These are phyloP conservation scores for Drosophila seguyi DNA, from an alignment of 1,140 invertebrate genomes.

Conservation along the genomic window DNA sequence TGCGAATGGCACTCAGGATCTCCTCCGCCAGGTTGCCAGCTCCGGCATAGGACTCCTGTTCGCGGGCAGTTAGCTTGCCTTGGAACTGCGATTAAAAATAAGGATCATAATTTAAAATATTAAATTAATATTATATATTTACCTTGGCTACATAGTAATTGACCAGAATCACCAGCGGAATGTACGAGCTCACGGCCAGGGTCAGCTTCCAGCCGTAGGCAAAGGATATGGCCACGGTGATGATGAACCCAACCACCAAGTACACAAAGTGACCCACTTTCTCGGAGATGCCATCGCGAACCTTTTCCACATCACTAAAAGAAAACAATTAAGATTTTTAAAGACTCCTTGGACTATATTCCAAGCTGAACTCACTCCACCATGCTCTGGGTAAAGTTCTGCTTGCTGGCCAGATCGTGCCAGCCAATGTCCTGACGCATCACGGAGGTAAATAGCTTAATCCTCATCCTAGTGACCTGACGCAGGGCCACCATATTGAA, in stretches of 20 bases:
- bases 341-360: neutral
- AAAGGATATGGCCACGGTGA: slow-evolving; percentile 90
- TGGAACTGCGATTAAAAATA: slow-evolving; percentile 86
- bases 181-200: slow-evolving; percentile 91
- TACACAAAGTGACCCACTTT: slow-evolving; percentile 93
- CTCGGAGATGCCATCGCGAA: slow-evolving; percentile 94
- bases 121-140: neutral
- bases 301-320: slow-evolving; percentile 92
- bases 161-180: slow-evolving; percentile 91
- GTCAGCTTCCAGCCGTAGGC: slow-evolving; percentile 93
- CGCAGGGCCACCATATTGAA: slow-evolving; percentile 88
- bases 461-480: slow-evolving; percentile 90
- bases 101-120: neutral
- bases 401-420: slow-evolving; percentile 93
- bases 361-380: slow-evolving; percentile 89
- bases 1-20: slow-evolving; percentile 90
- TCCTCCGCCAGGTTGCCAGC: slow-evolving; percentile 95
- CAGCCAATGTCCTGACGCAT: slow-evolving; percentile 95
- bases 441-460: slow-evolving; percentile 90
- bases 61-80: slow-evolving; percentile 90
- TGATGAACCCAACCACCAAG: slow-evolving; percentile 88
- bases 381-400: slow-evolving; percentile 94
- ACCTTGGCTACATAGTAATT: slow-evolving; percentile 89
- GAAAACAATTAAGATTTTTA: too few species aligned
- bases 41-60: slow-evolving; percentile 92